Conservation (phyloP, 1,140 invertebrate species). For the Portunus trituberculatus region DNA sequence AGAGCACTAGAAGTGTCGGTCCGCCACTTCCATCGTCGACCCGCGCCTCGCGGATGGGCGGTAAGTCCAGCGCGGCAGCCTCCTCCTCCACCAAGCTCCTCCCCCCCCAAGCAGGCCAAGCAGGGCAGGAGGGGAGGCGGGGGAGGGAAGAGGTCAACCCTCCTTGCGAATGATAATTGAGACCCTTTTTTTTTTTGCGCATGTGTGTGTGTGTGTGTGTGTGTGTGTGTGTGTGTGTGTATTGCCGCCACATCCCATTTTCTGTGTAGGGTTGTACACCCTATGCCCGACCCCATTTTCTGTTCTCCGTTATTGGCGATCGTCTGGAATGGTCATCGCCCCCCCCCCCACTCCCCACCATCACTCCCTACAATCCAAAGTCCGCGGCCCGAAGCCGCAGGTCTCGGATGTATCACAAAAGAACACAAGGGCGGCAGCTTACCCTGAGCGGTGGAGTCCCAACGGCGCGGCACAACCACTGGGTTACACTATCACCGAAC, state of each 20-base stretch:
- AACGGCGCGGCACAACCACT: conserved; percentile 43
- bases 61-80: background rate
- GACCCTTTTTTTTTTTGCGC: conserved; percentile 34
- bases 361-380: background rate
- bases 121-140: conserved; percentile 20
- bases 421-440: background rate
- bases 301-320: conserved; percentile 51
- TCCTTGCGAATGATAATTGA: conserved; percentile 25
- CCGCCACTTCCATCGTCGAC: background rate
- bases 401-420: background rate
- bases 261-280: conserved; percentile 54
- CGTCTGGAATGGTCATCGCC: conserved; percentile 26
- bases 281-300: conserved; percentile 61
- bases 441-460: background rate
- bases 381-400: background rate
- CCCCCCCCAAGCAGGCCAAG: background rate
- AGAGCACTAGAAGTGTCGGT: background rate
- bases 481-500: conserved; percentile 35
- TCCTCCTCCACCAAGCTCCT: background rate
- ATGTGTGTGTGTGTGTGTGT: background rate
- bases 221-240: background rate
- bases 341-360: background rate
- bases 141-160: conserved; percentile 44
- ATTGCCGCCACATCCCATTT: conserved; percentile 51
- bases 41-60: background rate